phyloP scores from a whole-genome alignment of 2,113 vertebrate species.

The Rhineura floridana region DNA sequence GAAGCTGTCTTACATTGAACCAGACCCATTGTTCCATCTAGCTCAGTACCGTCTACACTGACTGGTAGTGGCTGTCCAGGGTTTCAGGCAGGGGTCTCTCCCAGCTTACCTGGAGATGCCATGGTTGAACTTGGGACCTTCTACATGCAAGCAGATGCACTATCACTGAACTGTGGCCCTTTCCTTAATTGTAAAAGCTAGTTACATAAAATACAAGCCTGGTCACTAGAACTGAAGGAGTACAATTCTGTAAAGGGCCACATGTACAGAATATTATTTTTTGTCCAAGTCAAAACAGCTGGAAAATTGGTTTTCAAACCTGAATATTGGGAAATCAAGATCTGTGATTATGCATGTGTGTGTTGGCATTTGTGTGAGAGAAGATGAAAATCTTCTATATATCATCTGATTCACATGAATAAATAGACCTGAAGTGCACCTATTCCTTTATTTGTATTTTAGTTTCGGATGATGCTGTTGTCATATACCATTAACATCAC shows the following conservation, averaged over 20 bases:
- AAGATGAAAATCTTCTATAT: not conserved
- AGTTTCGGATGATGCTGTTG: constrained; percentile 39
- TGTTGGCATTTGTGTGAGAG: not conserved
- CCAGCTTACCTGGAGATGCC: too few species aligned
- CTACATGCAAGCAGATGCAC: too few species aligned
- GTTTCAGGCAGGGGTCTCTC: too few species aligned
- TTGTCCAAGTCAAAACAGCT: not conserved
- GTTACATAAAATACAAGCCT: not conserved
- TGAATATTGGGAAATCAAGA: constrained; percentile 25
- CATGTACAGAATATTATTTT: constrained; percentile 13
- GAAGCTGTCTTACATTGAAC: too few species aligned
- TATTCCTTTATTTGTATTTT: constrained; percentile 56
- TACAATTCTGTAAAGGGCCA: not conserved
- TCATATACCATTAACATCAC: constrained; percentile 47
- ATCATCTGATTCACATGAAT: constrained; percentile 41
- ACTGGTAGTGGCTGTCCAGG: too few species aligned
- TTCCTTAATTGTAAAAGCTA: not conserved
- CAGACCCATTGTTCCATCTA: too few species aligned
- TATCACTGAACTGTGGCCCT: too few species aligned
- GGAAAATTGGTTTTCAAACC: constrained; percentile 20
- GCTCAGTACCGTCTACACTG: too few species aligned
- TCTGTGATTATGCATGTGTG: not conserved
- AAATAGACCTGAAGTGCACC: constrained; percentile 44
- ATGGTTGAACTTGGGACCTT: too few species aligned
- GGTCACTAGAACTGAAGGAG: not conserved